These are phyloP conservation scores for Platyrinchus mystaceus DNA, from an alignment of 2,797 vertebrate species.

Conservation along the genomic window DNA sequence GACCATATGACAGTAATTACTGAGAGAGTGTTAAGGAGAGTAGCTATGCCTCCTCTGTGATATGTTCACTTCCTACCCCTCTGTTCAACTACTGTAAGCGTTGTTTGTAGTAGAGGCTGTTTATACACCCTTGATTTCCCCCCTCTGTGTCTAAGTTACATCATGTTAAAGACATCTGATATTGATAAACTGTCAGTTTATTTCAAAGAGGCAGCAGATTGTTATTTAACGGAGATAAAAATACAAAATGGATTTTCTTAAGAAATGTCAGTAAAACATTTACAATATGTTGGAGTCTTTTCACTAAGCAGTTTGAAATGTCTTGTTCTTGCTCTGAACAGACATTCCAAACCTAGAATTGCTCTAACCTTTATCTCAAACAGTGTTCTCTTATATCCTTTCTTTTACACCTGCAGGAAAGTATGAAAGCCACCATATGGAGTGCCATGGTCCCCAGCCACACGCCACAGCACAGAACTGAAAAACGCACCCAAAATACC, in stretches of 20 bases:
- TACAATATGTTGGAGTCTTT: conserved; percentile 55
- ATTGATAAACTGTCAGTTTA: conserved; percentile 69
- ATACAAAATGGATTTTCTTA: conserved; percentile 66
- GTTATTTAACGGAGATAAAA: conserved; percentile 67
- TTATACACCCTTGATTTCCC: not conserved
- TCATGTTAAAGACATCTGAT: conserved; percentile 48
- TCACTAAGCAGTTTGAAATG: conserved; percentile 30
- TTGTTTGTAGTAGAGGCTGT: not conserved
- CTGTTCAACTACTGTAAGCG: not conserved
- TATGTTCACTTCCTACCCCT: not conserved
- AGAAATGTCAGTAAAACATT: conserved; percentile 70
- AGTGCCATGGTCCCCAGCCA: conserved; percentile 1
- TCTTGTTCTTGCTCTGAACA: conserved; percentile 27
- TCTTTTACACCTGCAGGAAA: conserved; percentile 54
- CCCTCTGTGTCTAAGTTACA: not conserved
- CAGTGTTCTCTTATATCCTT: conserved; percentile 30
- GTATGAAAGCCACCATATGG: conserved; percentile 49
- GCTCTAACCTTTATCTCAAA: conserved; percentile 49
- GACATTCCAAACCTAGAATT: conserved; percentile 45
- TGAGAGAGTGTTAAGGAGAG: not conserved
- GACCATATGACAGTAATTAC: not conserved
- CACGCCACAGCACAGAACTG: conserved; percentile 4
- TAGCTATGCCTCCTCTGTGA: not conserved
- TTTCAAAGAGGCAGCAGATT: conserved; percentile 57
- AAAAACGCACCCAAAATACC: conserved; percentile 38